phyloP scores from a whole-genome alignment of 37 sponge, comb jelly and placozoan genomes.

The Chondrosia reniformis region DNA sequence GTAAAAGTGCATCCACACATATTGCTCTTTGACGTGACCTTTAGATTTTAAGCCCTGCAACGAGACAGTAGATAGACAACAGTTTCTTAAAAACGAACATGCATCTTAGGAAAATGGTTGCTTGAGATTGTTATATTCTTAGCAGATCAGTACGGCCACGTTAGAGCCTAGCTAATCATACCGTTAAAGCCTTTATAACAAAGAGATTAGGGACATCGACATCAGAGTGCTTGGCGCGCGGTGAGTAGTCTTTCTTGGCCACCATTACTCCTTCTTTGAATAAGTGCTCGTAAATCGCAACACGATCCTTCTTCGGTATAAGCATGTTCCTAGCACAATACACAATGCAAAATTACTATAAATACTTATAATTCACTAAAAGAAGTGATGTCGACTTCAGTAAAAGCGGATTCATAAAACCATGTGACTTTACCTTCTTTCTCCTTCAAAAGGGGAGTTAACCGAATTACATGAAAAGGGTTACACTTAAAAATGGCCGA shows the following conservation, averaged over 20 bases:
- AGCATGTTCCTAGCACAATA: slow-evolving; percentile 82
- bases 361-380: no score
- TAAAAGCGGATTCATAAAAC: no score
- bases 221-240: slow-evolving; percentile 64
- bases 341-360: no score
- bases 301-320: slow-evolving; percentile 95
- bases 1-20: slow-evolving; percentile 93
- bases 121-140: neutral
- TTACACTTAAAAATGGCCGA: no score
- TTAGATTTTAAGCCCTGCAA: slow-evolving; percentile 81
- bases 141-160: neutral
- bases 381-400: no score
- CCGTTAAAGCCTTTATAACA: slow-evolving; percentile 94
- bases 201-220: slow-evolving; percentile 90
- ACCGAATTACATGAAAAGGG: no score
- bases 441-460: no score
- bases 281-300: slow-evolving; percentile 87
- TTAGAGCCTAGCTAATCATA: neutral
- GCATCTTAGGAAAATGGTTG: neutral
- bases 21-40: slow-evolving; percentile 94
- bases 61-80: neutral
- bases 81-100: neutral
- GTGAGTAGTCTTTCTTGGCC: slow-evolving; percentile 93
- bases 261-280: slow-evolving; percentile 98
- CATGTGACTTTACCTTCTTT: no score